Conservation (phyloP, 2,113 vertebrate genomes). For the Mastomys natalensis region DNA sequence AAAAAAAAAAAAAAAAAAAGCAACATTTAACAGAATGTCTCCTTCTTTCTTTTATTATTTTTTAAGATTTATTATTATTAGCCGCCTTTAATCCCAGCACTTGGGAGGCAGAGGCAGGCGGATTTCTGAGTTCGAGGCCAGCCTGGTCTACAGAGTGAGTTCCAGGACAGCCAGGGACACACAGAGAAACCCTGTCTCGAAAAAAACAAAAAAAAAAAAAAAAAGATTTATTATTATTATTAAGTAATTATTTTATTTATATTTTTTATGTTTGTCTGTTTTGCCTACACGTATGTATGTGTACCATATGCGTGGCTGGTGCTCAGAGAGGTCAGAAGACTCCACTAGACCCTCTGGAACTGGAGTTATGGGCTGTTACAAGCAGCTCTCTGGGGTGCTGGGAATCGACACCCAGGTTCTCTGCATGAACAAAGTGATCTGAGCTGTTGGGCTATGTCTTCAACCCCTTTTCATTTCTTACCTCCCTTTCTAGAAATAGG, state of each 20-base stretch:
- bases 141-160: too few relatives aligned
- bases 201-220: too few relatives aligned
- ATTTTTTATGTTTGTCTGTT: background rate
- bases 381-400: background rate
- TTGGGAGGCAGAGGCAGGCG: too few relatives aligned
- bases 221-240: too few relatives aligned
- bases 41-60: background rate
- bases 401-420: background rate
- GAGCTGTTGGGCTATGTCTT: background rate
- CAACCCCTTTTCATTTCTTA: background rate
- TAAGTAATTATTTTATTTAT: too few relatives aligned
- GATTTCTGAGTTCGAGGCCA: too few relatives aligned
- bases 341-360: background rate
- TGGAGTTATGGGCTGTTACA: background rate
- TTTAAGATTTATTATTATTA: background rate
- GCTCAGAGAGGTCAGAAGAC: background rate
- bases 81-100: too few relatives aligned
- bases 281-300: background rate
- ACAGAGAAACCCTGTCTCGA: too few relatives aligned
- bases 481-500: constrained; percentile 8
- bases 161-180: too few relatives aligned
- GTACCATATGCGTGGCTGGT: background rate
- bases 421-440: background rate
- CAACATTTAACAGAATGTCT: background rate
- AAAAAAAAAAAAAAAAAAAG: too few relatives aligned